Base-by-base conservation (phyloP, 2,888 invertebrate species). In the Xestia rhomboidea region DNA sequence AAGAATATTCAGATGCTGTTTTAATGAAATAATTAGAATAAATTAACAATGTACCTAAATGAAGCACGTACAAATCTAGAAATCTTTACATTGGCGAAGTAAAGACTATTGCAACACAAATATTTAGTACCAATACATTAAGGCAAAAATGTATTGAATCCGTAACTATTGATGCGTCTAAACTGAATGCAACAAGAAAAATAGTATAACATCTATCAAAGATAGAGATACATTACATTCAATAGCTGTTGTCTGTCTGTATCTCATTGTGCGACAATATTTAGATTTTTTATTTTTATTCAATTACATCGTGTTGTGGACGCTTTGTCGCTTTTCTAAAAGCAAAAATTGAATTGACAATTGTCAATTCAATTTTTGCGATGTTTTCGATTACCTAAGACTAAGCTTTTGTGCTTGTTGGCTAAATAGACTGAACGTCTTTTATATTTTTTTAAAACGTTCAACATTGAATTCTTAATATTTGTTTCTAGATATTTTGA, bases 291-390 rank as follows among this genome's bases (percentile, higher is more conserved):
- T 81, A 79, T 77, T 78, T 44, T 68, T 74, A 81, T 77, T 75
- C 79, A 71, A 81, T 79, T 73, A 76, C 77, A 68, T 78, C 57
- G 81, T 71, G 38, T 77, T 76, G 73, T 76, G 27, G 81, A 68
- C 68, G 44, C 38, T 79, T 81, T 82, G 84, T 84, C 74, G 84
- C 44, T 79, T 77, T 81, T 79, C 77, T 72, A 66, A n/a, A n/a
- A n/a, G 57, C 78, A 68, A n/a, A n/a, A n/a, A 88, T 88, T 84
- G 81, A 86, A 86, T 82, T 78, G 89, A 79, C 87, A 84, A 79
- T 81, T 78, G 89, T 81, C 87, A 84, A 79, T 81, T 77, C 69
- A 66, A 68, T 82, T 88, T 85, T 88, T 88, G 69, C 30, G 8
- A 18, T 57, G 38, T 71, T 70, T n/a, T 73, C 77, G 41, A 73